These are phyloP conservation scores for Ariolimax columbianus DNA, from an alignment of 2,888 invertebrate species.

Conservation along the genomic window DNA sequence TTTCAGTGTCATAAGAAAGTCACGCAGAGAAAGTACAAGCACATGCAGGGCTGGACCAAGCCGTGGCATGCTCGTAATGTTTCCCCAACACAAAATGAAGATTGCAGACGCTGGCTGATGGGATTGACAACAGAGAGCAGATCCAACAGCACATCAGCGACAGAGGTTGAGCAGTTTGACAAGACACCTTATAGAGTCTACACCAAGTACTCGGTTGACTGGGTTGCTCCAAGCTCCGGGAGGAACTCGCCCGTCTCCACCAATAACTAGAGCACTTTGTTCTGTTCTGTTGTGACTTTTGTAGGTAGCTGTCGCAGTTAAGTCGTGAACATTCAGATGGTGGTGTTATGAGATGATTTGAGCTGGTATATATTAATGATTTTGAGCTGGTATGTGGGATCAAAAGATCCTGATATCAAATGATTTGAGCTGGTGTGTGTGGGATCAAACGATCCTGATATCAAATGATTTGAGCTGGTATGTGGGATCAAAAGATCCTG, in stretches of 20 bases:
- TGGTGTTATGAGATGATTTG: too few species aligned
- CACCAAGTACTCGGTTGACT: constrained; percentile 45
- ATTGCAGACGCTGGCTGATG: constrained; percentile 45
- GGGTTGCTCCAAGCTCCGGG: constrained; percentile 38
- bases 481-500: too few species aligned
- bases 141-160: constrained; percentile 44
- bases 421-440: too few species aligned
- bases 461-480: too few species aligned
- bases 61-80: constrained; percentile 42
- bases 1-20: constrained; percentile 50
- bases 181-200: constrained; percentile 45
- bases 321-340: too few species aligned
- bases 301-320: too few species aligned
- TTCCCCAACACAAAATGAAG: constrained; percentile 34
- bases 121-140: constrained; percentile 45
- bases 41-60: constrained; percentile 36
- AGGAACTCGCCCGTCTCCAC: constrained; percentile 27
- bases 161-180: constrained; percentile 38
- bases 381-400: too few species aligned
- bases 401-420: too few species aligned
- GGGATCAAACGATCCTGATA: too few species aligned
- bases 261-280: constrained; percentile 2
- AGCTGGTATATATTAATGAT: too few species aligned
- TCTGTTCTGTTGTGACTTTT: too few species aligned
- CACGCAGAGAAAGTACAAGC: constrained; percentile 44